Base-by-base conservation (phyloP, 2,888 invertebrate species). In the Drosophila glabriapex region DNA sequence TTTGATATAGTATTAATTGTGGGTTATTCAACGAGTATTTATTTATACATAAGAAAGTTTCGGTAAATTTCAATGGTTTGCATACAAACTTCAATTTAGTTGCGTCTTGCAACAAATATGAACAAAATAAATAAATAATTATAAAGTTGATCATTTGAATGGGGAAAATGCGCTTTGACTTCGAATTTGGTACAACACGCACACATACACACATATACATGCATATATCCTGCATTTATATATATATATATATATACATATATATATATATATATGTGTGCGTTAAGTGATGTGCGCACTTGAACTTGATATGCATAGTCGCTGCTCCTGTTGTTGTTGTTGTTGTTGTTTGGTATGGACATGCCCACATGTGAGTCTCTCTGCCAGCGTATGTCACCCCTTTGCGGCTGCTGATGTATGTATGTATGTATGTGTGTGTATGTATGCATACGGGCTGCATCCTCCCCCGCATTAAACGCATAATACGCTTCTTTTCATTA, bases 241-340 rank as follows among this genome's bases (percentile, higher is more conserved):
- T 35, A 31, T 10, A 31, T 10, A 9, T 0, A 31, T 31, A 31
- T 9, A 9, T 9, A 31, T 9, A 31, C 2, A 10, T 9, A 9
- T 31, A 12, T 33, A 33, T 4, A 33, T 31, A 33, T 33, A 12
- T 12, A 1, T 33, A 0, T 35, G 0, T 31, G 52, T 67, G 67
- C 66, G 41, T 41, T 43, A 66, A 66, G 65, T 65, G 63, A 16
- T 29, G 60, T 67, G 67, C 63, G 79, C 68, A 75, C 79, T 80
- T 79, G 79, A 79, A 79, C 81, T 79, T 77, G 77, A 73, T 80
- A 76, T 70, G 68, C 56, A 66, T 43, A 62, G 56, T 66, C 37
- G 50, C 39, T 46, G 14, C 46, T 50, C 58, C 28, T 67, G 66
- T 39, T 29, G 29, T 29, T 67, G 66, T 39, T 29, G 29, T 29